A percentile compares a stretch with the other conserved stretches of the same genome.
phyloP scores from a whole-genome alignment of 2,113 vertebrate genomes.

The Erpornis zantholeuca region DNA sequence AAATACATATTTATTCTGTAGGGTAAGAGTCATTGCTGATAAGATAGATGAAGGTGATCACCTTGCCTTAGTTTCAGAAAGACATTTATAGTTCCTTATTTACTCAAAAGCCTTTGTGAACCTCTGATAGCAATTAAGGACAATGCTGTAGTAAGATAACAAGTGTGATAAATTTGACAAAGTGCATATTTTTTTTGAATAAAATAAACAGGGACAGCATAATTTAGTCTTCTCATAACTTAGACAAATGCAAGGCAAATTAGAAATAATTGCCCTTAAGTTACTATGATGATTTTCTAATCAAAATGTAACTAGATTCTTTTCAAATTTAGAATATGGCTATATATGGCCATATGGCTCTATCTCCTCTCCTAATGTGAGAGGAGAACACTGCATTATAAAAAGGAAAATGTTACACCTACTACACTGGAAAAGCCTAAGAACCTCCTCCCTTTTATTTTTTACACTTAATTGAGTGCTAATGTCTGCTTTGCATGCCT shows the following conservation, averaged over 20 bases:
- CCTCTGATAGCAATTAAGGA: not conserved
- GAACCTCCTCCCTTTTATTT: not conserved
- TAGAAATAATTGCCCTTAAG: not conserved
- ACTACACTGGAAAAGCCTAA: not conserved
- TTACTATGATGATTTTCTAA: not conserved
- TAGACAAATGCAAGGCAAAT: not conserved
- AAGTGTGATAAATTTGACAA: not conserved
- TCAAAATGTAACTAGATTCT: not conserved
- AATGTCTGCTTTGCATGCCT: not conserved
- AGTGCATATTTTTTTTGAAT: not conserved
- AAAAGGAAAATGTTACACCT: not conserved
- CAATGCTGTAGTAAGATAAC: not conserved
- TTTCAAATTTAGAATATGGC: not conserved
- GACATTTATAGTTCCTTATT: not conserved
- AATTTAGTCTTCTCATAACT: not conserved
- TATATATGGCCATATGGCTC: no score
- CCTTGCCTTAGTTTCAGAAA: not conserved
- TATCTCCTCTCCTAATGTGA: not conserved
- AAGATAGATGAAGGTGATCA: not conserved
- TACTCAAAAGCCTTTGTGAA: not conserved
- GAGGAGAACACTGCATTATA: not conserved
- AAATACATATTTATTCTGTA: not conserved
- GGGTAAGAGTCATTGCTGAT: not conserved
- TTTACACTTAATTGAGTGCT: not conserved
- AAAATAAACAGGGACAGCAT: not conserved